Evolutionary conservation across 2,113 vertebrate species (phyloP), one percentile per base, ranked within the genome.

Genomic region (Hipposideros armiger): DNA sequence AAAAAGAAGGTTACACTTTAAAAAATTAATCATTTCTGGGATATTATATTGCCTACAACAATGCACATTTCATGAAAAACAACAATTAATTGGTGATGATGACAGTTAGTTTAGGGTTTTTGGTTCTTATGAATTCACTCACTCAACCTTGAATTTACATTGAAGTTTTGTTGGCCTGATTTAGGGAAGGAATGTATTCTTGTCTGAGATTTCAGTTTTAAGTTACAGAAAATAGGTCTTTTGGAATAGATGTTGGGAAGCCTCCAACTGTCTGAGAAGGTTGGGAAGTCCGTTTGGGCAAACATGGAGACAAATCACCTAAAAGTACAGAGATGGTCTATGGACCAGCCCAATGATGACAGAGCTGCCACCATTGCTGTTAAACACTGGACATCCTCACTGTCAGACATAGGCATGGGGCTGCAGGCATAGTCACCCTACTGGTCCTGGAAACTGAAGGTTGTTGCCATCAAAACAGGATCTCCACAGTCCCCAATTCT

Each of bases 21-120:
- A 58, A 90, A 85, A 74, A 81, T 32, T 62, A 76, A 60, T 69
- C 15, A 45, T 81, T 93, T 74, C 66, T 81, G 36, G 62, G 69
- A 9, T 60, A 70, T 30, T 16, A 13, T 9, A 62, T 45, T 67
- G 50, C 28, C 52, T 92, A 60, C 22, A 81, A 60, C 28, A 72
- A 72, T 72, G 30, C 11, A 15, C 1, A 5, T 22, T 32, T 84
- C 26, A 50, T 91, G 88, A 40, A 70, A 95, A 86, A 54, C 72
- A 91, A 60, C 56, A 11, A 30, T 42, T 93, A 94, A 60, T 58
- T 67, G 69, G 45, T n/a, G 45, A 7, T 62, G 16, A 78, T 64
- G 26, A 72, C 40, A 69, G 36, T 72, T 88, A 32, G 78, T 62
- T 83, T 91, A 22, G 40, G 40, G 22, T 14, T 83, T 93, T 42